A percentile compares a stretch with the other conserved stretches of the same genome.
These are phyloP conservation scores for Manacus vitellinus DNA, from an alignment of 2,113 vertebrate genomes.

Conservation along the genomic window DNA sequence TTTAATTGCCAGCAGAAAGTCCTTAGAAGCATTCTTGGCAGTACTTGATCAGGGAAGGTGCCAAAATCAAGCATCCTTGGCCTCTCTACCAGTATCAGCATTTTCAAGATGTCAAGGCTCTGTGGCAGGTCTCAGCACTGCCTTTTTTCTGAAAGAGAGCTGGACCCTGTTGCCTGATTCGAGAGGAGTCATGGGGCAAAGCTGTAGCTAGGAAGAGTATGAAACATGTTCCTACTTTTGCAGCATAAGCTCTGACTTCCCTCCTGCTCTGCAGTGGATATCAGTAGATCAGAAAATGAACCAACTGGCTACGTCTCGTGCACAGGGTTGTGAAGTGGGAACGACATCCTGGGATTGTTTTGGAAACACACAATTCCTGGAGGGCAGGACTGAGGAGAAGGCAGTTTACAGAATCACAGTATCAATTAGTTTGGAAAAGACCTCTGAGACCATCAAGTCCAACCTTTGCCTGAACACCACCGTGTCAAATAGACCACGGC, in stretches of 20 bases:
- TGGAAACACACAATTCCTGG: fast-evolving
- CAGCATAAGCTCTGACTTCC: background rate
- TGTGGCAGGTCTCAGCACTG: background rate
- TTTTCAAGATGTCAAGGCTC: background rate
- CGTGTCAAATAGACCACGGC: too few species aligned
- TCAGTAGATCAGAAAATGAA: background rate
- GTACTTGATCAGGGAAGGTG: background rate
- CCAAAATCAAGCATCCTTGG: background rate
- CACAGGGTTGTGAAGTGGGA: fast-evolving
- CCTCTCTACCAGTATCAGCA: background rate
- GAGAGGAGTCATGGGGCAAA: background rate
- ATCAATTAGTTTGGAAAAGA: background rate
- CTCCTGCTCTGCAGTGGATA: fast-evolving
- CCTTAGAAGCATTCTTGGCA: background rate
- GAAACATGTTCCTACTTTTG: background rate
- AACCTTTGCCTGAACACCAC: background rate
- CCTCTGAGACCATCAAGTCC: background rate
- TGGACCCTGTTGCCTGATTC: background rate
- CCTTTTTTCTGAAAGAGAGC: background rate
- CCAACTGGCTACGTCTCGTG: fast-evolving
- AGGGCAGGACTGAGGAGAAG: background rate
- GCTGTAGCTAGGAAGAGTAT: background rate
- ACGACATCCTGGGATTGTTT: fast-evolving
- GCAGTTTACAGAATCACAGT: background rate
- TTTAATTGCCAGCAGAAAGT: background rate